Conservation (phyloP, 2,888 invertebrate species). For the Pristionchus mayeri region DNA sequence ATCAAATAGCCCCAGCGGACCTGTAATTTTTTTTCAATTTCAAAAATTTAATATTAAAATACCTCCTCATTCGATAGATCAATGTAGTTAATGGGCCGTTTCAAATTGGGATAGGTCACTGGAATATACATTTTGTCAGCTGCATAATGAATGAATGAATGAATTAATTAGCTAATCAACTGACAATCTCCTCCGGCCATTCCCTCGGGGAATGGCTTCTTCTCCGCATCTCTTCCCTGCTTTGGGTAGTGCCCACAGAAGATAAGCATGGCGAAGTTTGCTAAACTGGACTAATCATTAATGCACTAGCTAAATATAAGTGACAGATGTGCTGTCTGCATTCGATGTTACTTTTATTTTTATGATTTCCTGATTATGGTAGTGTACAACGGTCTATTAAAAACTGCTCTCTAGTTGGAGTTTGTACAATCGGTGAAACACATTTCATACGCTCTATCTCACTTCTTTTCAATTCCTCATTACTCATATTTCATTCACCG, state of each 20-base stretch:
- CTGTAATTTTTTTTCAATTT: neutral
- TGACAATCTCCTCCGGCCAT: neutral
- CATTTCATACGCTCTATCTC: no score
- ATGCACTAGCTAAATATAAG: no score
- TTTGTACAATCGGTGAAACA: no score
- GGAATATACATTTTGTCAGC: neutral
- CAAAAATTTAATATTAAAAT: neutral
- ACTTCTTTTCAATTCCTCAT: no score
- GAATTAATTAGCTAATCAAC: neutral
- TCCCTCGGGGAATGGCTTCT: neutral
- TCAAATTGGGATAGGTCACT: neutral
- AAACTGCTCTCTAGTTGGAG: no score
- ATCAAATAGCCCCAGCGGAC: neutral
- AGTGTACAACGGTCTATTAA: no score
- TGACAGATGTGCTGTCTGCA: no score
- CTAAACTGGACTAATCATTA: no score
- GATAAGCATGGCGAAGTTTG: slow-evolving; percentile 30
- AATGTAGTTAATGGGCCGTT: slow-evolving; percentile 25
- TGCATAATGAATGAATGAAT: no score
- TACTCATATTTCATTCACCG: no score
- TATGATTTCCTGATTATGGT: no score
- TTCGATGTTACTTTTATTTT: no score
- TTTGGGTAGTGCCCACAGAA: slow-evolving; percentile 32
- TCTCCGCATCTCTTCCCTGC: neutral
- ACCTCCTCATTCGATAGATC: slow-evolving; percentile 32